Percentiles rank a stretch among this genome's conserved stretches.
Evolutionary conservation across 1,140 invertebrate species (phyloP).

Genomic region (Thaumatotibia leucotreta): DNA sequence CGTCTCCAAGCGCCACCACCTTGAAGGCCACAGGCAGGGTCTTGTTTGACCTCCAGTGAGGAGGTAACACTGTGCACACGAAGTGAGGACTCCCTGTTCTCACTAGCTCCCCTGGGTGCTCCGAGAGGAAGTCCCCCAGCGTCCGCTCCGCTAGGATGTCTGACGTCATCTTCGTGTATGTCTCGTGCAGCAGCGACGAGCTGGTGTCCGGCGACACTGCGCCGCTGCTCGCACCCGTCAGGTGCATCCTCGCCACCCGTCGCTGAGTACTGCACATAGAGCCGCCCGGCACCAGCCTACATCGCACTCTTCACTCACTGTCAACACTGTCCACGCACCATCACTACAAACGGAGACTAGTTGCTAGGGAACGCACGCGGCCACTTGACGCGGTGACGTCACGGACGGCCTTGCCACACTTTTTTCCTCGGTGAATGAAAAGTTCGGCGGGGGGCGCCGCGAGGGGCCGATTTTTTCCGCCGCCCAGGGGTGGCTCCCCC

Average conservation of each 20-base stretch:
- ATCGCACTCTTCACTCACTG: slow-evolving; percentile 47
- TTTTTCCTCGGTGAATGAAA: slow-evolving; percentile 81
- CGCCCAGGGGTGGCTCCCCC: slow-evolving; percentile 63
- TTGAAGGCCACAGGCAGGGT: slow-evolving; percentile 96
- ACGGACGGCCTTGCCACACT: slow-evolving; percentile 77
- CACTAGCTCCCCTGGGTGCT: slow-evolving; percentile 94
- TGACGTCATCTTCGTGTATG: slow-evolving; percentile 92
- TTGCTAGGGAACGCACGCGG: slow-evolving; percentile 76
- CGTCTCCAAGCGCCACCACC: slow-evolving; percentile 92
- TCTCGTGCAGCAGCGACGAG: slow-evolving; percentile 85
- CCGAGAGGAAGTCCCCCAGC: slow-evolving; percentile 90
- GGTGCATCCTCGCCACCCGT: slow-evolving; percentile 76
- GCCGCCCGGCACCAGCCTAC: slow-evolving; percentile 46
- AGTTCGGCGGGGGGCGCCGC: slow-evolving; percentile 71
- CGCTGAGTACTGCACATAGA: slow-evolving; percentile 69
- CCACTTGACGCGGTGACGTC: slow-evolving; percentile 78
- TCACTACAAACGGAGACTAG: slow-evolving; percentile 34
- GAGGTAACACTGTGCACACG: slow-evolving; percentile 93
- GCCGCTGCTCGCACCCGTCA: slow-evolving; percentile 73
- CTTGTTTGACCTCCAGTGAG: slow-evolving; percentile 98
- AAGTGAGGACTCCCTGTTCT: slow-evolving; percentile 95
- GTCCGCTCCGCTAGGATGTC: slow-evolving; percentile 91
- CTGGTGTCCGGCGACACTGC: slow-evolving; percentile 75
- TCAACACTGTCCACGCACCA: slow-evolving; percentile 30
- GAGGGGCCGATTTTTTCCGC: slow-evolving; percentile 72